A percentile compares a stretch with the other conserved stretches of the same genome.
Evolutionary conservation across 1,140 invertebrate genomes (phyloP).

Genomic region (Eumaeus atala): DNA sequence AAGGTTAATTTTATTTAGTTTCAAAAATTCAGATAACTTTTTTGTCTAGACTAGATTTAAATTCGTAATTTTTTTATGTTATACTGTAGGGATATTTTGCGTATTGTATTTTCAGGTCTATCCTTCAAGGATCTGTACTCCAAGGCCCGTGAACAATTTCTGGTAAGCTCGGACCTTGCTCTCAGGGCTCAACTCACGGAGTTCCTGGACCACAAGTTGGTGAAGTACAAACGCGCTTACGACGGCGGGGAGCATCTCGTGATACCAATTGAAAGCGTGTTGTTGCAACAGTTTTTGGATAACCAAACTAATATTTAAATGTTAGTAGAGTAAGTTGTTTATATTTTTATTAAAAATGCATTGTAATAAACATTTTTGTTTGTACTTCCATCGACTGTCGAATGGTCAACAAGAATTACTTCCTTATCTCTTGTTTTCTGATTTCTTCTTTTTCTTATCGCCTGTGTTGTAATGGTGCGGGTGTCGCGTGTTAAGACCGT

Average conservation of each 20-base stretch:
- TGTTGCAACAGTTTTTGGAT: constrained; percentile 86
- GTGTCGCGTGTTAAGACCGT: no score
- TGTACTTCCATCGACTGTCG: not conserved
- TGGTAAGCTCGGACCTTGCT: constrained; percentile 92
- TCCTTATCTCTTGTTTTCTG: no score
- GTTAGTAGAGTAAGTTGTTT: not conserved
- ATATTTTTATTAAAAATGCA: constrained; percentile 7
- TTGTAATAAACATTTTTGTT: not conserved
- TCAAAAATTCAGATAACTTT: no score
- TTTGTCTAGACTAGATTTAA: no score
- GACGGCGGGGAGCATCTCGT: constrained; percentile 88
- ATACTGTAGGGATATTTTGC: no score
- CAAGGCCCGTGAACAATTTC: constrained; percentile 87
- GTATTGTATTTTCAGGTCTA: constrained; percentile 78
- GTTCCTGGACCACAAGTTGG: constrained; percentile 94
- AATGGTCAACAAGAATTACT: no score
- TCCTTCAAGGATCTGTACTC: constrained; percentile 90
- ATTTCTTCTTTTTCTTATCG: no score
- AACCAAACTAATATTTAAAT: constrained; percentile 43
- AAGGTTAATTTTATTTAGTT: no score
- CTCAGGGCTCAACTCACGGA: constrained; percentile 92
- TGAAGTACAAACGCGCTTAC: constrained; percentile 84
- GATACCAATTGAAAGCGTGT: constrained; percentile 84
- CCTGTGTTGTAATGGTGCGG: no score
- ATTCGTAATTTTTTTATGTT: no score